Base-by-base conservation (phyloP, 2,113 vertebrate genomes). In the Ameiurus melas region DNA sequence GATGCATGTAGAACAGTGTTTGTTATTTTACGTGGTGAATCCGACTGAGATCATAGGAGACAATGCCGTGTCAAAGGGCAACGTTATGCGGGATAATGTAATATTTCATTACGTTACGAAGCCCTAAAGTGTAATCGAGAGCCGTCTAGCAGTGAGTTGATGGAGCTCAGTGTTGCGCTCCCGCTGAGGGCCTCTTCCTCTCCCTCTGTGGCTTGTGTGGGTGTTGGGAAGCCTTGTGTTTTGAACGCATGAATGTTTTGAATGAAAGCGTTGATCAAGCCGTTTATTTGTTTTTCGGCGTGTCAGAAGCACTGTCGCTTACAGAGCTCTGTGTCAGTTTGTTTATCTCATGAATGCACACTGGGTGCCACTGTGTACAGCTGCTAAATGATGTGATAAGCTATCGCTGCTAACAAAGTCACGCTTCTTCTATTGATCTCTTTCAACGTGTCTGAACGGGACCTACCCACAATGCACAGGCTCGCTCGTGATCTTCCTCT, bases 241-340 rank as follows among this genome's bases (percentile, higher is more conserved):
- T 77, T 85, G 36, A 39, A 70, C 0, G 83, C 83, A 70, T 51
- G 66, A 73, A 85, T 43, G 84, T 85, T 85, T 85, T 85, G 70
- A 85, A 85, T 60, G 68, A 88, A 88, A 25, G 70, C 81, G 20
- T 66, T 64, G 82, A 88, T 88, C 58, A 78, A 39, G 73, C 58
- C 19, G 20, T 88, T 85, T 88, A 51, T 68, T 87, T 71, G 77
- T 82, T 83, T 82, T 10, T 53, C 22, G 4, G 58, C 47, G 6
- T 85, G 83, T 39, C 71, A 57, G 83, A 14, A 39, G 60, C 43
- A 39, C 30, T 64, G 70, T 68, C 53, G 47, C 71, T 84, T 55
- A 19, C 60, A 57, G 87, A 53, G 60, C 64, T 85, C 36, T 79
- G 62, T 51, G 64, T 73, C 86, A 36, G 66, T 85, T 84, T 57